Evolutionary conservation across 1,140 invertebrate species (phyloP), one percentile per base, ranked within the genome.

Genomic region (Drosophila neocordata): DNA sequence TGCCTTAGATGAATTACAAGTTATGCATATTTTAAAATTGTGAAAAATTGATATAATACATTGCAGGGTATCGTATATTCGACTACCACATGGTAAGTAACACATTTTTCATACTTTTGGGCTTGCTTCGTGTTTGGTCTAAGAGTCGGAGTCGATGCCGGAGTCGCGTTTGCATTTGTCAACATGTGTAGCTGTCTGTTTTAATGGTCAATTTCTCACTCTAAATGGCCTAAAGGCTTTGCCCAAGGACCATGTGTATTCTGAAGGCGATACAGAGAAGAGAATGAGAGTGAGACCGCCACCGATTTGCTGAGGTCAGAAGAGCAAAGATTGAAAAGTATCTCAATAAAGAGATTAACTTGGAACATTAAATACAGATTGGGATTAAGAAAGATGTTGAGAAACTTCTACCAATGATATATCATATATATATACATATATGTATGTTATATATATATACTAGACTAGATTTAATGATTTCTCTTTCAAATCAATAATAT

Each of bases 151-250:
- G 27, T n/a, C 60, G 60, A 22, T 51, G 64, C 61, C 58, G 64
- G 64, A 71, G 62, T 69, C 77, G 73, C 80, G 80, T 65, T 79
- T 78, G 80, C 85, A 89, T 89, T 89, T 89, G 85, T 89, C 85
- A 89, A 87, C 87, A 85, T 87, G 69, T 87, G 82, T 87, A 87
- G 78, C 82, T 87, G 83, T 88, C 83, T 79, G 78, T 78, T 89
- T 87, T 89, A 90, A 89, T 90, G 89, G 89, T 71, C 89, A 90
- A 90, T 90, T 90, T 90, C 84, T 90, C 89, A 90, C 89, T 79
- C 89, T 90, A 90, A 90, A 90, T 90, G 84, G 78, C 69, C 59
- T 22, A 24, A 74, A 71, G 44, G 55, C 57, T 57, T 48, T 56
- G 41, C 51, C 24, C 61, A 51, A 35, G 48, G 38, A 61, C 60